Base-by-base conservation (phyloP, 2,888 invertebrate genomes). In the Matsumyia berberina region DNA sequence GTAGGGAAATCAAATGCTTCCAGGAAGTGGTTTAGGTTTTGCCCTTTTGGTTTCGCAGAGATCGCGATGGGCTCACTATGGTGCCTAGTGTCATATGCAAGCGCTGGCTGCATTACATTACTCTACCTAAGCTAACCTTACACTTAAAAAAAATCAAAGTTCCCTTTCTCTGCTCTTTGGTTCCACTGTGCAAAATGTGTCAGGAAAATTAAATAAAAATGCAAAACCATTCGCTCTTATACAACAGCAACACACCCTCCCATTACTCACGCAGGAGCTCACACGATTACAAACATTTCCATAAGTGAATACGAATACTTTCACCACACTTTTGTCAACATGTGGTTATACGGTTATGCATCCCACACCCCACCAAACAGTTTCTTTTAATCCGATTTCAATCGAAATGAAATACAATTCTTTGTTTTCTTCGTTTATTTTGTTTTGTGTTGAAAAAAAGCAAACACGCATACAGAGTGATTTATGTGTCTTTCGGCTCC, bases 401-500 rank as follows among this genome's bases (percentile, higher is more conserved):
- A 72, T 58, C 39, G 58, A 49, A 51, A 51, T 42, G 70, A 72
- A 49, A 72, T 60, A 58, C 4, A 1, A 24, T 42, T 9, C 42
- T 64, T 39, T 33, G 5, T 19, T 64, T 46, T 60, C 7, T 35
- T 33, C 39, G 31, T 55, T n/a, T n/a, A n/a, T n/a, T 7, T 31
- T 24, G 39, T 24, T 19, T 31, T 57, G 29, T 37, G 9, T 31
- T 24, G 9, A 46, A 33, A 60, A 31, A 19, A 58, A 39, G n/a
- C 17, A 49, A 58, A 60, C 69, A 69, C 69, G 69, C 69, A 78
- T 29, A 53, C 31, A 5, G 37, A 70, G 55, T 78, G 77, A 70
- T 55, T 62, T 55, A 77, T 77, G 53, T 51, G 24, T 53, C 53
- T 55, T 55, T 62, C 12, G 31, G 7, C 67, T 60, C 17, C 62